Conservation (phyloP, 2,113 vertebrate genomes). For the Lophius piscatorius region DNA sequence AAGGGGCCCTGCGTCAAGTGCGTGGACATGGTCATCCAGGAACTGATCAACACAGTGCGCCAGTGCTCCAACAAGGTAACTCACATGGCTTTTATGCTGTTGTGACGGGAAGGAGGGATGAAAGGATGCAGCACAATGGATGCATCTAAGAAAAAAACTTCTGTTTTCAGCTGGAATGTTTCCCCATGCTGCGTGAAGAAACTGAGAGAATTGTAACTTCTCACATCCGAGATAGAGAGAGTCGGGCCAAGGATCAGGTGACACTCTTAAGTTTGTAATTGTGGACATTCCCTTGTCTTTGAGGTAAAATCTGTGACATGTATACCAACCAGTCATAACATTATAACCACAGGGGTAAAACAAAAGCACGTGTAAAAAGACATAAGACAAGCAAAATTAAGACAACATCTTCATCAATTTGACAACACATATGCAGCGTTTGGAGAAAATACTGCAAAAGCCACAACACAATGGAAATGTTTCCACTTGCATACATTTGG, state of each 20-base stretch:
- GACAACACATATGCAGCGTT: no score
- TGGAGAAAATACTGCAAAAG: no score
- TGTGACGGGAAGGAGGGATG: background rate
- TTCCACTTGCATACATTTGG: no score
- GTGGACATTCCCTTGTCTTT: background rate
- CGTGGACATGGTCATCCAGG: conserved; percentile 96
- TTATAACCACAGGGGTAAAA: no score
- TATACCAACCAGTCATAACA: no score
- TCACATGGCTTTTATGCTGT: background rate
- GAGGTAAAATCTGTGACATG: background rate
- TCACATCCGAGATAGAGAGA: conserved; percentile 92
- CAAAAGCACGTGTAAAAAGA: no score
- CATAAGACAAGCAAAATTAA: no score
- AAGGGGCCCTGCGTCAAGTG: conserved; percentile 95
- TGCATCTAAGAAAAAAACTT: background rate
- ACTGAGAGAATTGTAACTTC: conserved; percentile 92
- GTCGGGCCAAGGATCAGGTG: conserved; percentile 94
- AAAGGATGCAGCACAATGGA: background rate
- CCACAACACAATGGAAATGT: no score
- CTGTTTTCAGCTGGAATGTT: conserved; percentile 86
- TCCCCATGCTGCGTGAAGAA: conserved; percentile 90
- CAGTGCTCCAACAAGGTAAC: conserved; percentile 93
- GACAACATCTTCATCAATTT: no score
- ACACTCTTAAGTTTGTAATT: conserved; percentile 12
- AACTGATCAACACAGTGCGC: conserved; percentile 93